Conservation (phyloP, 2,113 vertebrate genomes). For the Pristiophorus japonicus region DNA sequence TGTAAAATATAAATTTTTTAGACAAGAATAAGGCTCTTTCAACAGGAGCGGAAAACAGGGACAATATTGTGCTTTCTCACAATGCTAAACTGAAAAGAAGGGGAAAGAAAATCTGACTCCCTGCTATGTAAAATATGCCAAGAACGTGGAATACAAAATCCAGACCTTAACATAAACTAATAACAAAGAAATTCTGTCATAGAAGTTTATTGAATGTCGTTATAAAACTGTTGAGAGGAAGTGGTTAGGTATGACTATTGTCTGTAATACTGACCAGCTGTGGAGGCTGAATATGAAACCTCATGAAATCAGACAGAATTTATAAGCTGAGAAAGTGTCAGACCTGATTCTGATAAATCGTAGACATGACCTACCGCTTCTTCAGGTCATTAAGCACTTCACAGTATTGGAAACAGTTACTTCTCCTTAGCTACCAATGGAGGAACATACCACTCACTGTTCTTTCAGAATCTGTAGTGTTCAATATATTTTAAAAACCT, state of each 20-base stretch:
- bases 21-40: conserved; percentile 36
- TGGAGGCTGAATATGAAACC: conserved; percentile 32
- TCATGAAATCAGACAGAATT: conserved; percentile 35
- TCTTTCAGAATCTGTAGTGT: not conserved
- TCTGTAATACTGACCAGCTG: conserved; percentile 37
- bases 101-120: conserved; percentile 31
- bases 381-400: conserved; percentile 26
- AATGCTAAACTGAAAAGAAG: conserved; percentile 30
- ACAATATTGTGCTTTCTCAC: conserved; percentile 36
- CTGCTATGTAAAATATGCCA: conserved; percentile 33
- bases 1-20: conserved; percentile 38
- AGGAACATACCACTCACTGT: not conserved
- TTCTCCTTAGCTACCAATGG: not conserved
- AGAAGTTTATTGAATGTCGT: conserved; percentile 36
- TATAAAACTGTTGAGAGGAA: conserved; percentile 34
- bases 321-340: conserved; percentile 36
- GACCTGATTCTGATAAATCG: conserved; percentile 16
- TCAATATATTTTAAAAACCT: not conserved
- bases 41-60: conserved; percentile 30
- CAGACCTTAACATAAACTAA: conserved; percentile 36
- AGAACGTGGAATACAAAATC: conserved; percentile 36
- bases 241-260: conserved; percentile 37
- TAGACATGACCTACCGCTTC: conserved; percentile 24
- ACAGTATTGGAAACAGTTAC: not conserved
- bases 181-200: conserved; percentile 38